Conservation (phyloP, 2,113 vertebrate genomes). For the Sylvia atricapilla region DNA sequence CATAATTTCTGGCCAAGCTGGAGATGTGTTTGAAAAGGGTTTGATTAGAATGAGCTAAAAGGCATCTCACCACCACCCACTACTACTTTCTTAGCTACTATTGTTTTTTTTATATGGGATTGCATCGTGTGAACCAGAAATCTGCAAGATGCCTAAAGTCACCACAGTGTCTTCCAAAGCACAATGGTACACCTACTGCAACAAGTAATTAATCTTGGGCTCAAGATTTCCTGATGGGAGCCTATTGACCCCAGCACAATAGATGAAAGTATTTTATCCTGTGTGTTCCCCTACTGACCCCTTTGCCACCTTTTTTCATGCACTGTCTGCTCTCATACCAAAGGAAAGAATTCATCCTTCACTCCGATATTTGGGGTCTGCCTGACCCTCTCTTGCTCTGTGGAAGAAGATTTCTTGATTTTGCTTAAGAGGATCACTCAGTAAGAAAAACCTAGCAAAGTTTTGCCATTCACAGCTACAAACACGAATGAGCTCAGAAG, state of each 20-base stretch:
- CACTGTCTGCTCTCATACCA: conserved; percentile 77
- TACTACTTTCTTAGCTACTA: conserved; percentile 17
- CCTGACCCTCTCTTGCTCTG: conserved; percentile 61
- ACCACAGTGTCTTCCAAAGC: conserved; percentile 45
- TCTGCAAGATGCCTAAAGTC: conserved; percentile 63
- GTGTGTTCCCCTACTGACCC: conserved; percentile 67
- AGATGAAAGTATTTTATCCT: conserved; percentile 87
- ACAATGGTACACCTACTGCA: conserved; percentile 72
- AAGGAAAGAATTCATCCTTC: conserved; percentile 77
- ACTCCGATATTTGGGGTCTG: conserved; percentile 73
- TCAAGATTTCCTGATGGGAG: conserved; percentile 80
- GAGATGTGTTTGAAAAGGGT: background rate
- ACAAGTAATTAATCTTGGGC: conserved; percentile 89
- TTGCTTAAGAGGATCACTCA: background rate
- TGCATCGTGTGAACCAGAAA: conserved; percentile 53
- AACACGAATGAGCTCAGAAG: background rate
- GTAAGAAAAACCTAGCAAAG: background rate
- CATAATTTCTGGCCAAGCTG: background rate
- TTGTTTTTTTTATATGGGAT: conserved; percentile 38
- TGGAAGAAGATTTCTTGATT: background rate
- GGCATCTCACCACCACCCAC: conserved; percentile 33
- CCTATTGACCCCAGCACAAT: conserved; percentile 86
- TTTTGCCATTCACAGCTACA: background rate
- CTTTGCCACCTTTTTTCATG: conserved; percentile 66
- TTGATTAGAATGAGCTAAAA: conserved; percentile 45